Percentiles rank a stretch among this genome's conserved stretches.
Evolutionary conservation across 1,140 invertebrate species (phyloP).

Genomic region (Drosophila kikkawai): DNA sequence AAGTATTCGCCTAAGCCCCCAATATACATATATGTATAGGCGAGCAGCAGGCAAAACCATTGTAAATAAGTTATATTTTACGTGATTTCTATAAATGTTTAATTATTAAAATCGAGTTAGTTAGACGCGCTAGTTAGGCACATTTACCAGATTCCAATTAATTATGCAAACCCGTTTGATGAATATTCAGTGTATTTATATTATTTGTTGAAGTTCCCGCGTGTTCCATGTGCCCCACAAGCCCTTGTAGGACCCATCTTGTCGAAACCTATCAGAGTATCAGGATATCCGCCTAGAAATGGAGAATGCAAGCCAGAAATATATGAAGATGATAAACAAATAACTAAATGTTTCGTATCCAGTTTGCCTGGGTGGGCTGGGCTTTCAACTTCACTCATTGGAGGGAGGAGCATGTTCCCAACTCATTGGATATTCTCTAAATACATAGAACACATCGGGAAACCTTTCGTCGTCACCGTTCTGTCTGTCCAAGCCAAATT

Average conservation of each 20-base stretch:
- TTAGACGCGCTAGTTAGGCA: slow-evolving; percentile 68
- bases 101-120: slow-evolving; percentile 58
- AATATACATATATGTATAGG: background rate
- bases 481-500: slow-evolving; percentile 62
- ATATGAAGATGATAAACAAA: slow-evolving; percentile 45
- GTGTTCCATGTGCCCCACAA: slow-evolving; percentile 19
- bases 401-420: background rate
- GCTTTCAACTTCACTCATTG: slow-evolving; percentile 4
- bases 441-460: slow-evolving; percentile 46
- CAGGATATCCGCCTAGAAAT: slow-evolving; percentile 48
- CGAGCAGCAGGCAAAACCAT: slow-evolving; percentile 12
- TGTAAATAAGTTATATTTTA: slow-evolving; percentile 62
- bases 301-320: slow-evolving; percentile 62
- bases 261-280: slow-evolving; percentile 29
- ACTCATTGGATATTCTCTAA: slow-evolving; percentile 12
- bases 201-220: slow-evolving; percentile 35
- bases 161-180: slow-evolving; percentile 32
- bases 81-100: slow-evolving; percentile 42
- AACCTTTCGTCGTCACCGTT: slow-evolving; percentile 62
- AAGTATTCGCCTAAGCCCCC: slow-evolving; percentile 28
- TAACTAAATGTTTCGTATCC: background rate
- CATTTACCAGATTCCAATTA: slow-evolving; percentile 66
- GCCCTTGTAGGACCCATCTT: slow-evolving; percentile 11
- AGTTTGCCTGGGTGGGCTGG: slow-evolving; percentile 1
- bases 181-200: slow-evolving; percentile 35